A percentile compares a stretch with the other conserved stretches of the same genome.
phyloP scores from a whole-genome alignment of 2,888 invertebrate genomes.

The Piscicola geometra region DNA sequence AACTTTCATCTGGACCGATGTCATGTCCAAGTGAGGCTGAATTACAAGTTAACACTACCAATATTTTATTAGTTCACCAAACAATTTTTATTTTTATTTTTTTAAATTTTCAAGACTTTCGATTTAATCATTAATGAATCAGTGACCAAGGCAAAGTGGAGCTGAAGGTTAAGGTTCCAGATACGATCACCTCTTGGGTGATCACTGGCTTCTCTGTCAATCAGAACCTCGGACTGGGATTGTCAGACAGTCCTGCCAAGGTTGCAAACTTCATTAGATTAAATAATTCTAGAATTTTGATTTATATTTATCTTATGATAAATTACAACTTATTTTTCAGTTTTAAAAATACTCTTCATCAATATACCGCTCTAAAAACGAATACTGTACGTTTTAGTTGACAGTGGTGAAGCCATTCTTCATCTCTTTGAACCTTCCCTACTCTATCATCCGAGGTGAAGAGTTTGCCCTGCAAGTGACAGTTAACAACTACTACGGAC shows the following conservation, averaged over 20 bases:
- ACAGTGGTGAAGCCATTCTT: conserved; percentile 76
- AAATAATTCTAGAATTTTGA: neutral
- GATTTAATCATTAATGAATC: neutral
- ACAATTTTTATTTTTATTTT: neutral
- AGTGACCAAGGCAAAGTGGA: neutral
- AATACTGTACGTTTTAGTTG: conserved; percentile 24
- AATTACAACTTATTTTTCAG: conserved; percentile 50
- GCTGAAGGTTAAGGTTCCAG: conserved; percentile 48
- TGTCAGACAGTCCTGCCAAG: conserved; percentile 59
- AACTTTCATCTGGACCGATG: conserved; percentile 31
- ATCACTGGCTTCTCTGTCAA: conserved; percentile 77
- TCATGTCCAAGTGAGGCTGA: neutral
- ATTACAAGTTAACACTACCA: neutral
- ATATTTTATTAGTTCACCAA: neutral
- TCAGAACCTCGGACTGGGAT: conserved; percentile 69
- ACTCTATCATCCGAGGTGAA: conserved; percentile 82
- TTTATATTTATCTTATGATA: neutral
- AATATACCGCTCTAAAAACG: too few species aligned
- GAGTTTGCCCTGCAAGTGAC: conserved; percentile 79
- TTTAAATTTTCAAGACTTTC: neutral
- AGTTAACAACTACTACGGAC: conserved; percentile 71
- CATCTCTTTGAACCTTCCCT: conserved; percentile 78
- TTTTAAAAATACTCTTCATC: conserved; percentile 78
- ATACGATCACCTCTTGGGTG: conserved; percentile 77
- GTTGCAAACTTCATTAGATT: neutral